These are phyloP conservation scores for Drosophila mimica DNA, from an alignment of 2,888 invertebrate genomes.

Conservation along the genomic window DNA sequence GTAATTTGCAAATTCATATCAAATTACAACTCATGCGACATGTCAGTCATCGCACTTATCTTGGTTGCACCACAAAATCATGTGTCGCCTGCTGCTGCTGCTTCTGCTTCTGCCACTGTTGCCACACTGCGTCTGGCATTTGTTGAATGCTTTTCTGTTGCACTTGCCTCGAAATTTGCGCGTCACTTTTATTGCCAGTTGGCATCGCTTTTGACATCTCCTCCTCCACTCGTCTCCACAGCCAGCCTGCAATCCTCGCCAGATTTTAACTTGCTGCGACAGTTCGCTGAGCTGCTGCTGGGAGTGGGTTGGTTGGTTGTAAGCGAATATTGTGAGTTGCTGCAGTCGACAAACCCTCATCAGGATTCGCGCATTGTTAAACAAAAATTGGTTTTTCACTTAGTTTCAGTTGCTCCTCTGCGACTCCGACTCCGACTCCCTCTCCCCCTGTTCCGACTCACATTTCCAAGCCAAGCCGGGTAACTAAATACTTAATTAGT, in stretches of 20 bases:
- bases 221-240: neutral
- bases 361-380: constrained; percentile 58
- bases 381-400: constrained; percentile 73
- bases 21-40: constrained; percentile 51
- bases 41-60: constrained; percentile 66
- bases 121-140: constrained; percentile 63
- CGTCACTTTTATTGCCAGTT: constrained; percentile 74
- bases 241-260: neutral
- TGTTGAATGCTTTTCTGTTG: constrained; percentile 77
- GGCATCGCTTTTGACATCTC: constrained; percentile 37
- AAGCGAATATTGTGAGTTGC: neutral
- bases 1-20: constrained; percentile 75
- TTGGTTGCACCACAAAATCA: constrained; percentile 38
- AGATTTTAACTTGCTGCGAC: constrained; percentile 67
- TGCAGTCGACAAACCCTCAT: constrained; percentile 12
- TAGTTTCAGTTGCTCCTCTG: constrained; percentile 48
- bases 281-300: constrained; percentile 28
- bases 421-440: no score
- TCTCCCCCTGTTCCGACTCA: neutral
- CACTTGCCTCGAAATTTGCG: constrained; percentile 76
- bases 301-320: neutral
- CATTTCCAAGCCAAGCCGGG: constrained; percentile 52
- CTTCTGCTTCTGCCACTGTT: constrained; percentile 12
- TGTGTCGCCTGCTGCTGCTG: constrained; percentile 27
- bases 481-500: constrained; percentile 81